Conservation (phyloP, 2,797 vertebrate species). For the Gobio occitaniae region DNA sequence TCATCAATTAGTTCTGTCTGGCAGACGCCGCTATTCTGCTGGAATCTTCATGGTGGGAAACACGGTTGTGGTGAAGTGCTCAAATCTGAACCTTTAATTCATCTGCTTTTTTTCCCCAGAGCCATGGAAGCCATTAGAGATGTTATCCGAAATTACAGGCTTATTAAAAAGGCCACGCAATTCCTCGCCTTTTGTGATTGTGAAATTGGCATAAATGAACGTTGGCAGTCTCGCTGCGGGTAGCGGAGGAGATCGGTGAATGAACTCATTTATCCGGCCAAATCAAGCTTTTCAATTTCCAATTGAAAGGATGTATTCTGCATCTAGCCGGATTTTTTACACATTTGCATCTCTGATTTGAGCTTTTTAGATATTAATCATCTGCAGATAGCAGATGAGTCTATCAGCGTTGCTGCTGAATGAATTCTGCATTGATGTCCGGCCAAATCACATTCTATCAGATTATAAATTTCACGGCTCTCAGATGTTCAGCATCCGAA, state of each 20-base stretch:
- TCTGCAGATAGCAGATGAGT: slow-evolving; percentile 48
- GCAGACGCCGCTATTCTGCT: slow-evolving; percentile 5
- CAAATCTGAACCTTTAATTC: slow-evolving; percentile 57
- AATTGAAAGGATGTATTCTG: slow-evolving; percentile 54
- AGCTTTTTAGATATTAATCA: slow-evolving; percentile 46
- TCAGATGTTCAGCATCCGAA: slow-evolving; percentile 7
- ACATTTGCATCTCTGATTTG: slow-evolving; percentile 51
- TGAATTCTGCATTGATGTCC: slow-evolving; percentile 27
- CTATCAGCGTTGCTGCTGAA: slow-evolving; percentile 39
- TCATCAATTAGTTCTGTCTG: slow-evolving; percentile 28
- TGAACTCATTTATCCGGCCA: slow-evolving; percentile 48
- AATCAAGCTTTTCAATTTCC: slow-evolving; percentile 57
- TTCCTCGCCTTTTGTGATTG: slow-evolving; percentile 51
- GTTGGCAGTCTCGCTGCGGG: slow-evolving; percentile 36
- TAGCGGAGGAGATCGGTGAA: slow-evolving; percentile 38
- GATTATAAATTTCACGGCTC: slow-evolving; percentile 20
- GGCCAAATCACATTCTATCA: slow-evolving; percentile 39
- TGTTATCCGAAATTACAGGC: slow-evolving; percentile 61
- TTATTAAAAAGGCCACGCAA: slow-evolving; percentile 56
- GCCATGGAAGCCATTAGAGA: slow-evolving; percentile 58
- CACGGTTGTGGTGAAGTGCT: slow-evolving; percentile 23
- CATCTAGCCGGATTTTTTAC: slow-evolving; percentile 40
- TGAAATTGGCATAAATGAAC: slow-evolving; percentile 52
- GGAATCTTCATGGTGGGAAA: slow-evolving; percentile 36
- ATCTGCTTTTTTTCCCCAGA: slow-evolving; percentile 42